Evolutionary conservation across 2,113 vertebrate species (phyloP), one percentile per base, ranked within the genome.

Genomic region (Taurulus bubalis): DNA sequence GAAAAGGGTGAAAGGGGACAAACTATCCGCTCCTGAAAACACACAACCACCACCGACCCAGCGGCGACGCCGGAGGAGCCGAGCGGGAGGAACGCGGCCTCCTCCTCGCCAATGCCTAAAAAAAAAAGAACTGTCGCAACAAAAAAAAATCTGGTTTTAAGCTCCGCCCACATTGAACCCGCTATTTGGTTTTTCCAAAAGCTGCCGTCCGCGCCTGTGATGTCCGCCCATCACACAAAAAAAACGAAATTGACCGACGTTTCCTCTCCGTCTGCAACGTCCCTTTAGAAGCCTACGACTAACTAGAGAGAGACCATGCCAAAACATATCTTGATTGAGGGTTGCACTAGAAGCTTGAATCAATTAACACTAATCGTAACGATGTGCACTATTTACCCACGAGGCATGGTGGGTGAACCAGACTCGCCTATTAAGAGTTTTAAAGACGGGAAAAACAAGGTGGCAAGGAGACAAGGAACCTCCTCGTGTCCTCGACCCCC

Each of bases 261-360:
- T 78, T 81, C 53, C 77, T 76, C 58, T 84, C 79, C 69, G 79
- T 80, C 73, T 62, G 62, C 6, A 67, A 79, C 82, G 49, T 60
- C 76, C 79, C 78, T 72, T 47, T 40, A 45, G 7, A 9, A 38
- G 69, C 74, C 73, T 87, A 77, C 84, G 83, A 90, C 86, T 87
- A 91, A 92, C 87, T 58, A 82, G 79, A 87, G 85, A 79, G 85
- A 90, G 85, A 86, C 85, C 87, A 93, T 84, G 89, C 89, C 90
- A 92, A 94, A 90, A 90, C 86, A 87, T 82, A 86, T 89, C 87
- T 80, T 71, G 71, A 87, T 82, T 80, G 76, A 92, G 60, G 85
- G 91, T 94, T 94, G 94, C 94, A 94, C 94, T 95, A 92, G 91
- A 87, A 87, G 88, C 75, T 30, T 72, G 84, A 94, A 91, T 93